phyloP scores from a whole-genome alignment of 2,113 vertebrate genomes.

The Dipodomys ordii region DNA sequence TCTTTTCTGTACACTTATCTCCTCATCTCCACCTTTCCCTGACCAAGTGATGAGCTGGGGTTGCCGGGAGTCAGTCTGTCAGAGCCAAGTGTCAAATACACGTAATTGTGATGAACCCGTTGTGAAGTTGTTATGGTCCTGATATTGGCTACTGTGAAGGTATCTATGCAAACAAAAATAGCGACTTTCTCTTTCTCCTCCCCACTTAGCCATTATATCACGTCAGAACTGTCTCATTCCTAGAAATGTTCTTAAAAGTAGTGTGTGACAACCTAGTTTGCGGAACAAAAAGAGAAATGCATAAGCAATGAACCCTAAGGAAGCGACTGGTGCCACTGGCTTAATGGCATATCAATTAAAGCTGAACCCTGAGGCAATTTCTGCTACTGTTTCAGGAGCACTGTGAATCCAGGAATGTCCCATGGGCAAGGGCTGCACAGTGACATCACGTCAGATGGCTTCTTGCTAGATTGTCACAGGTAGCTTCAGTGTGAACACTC shows the following conservation, averaged over 20 bases:
- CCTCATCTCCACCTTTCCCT: background rate
- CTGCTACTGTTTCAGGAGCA: background rate
- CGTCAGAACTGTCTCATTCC: background rate
- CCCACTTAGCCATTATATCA: background rate
- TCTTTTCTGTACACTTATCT: background rate
- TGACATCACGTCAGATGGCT: accelerated
- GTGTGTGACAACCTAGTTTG: background rate
- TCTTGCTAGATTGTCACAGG: accelerated
- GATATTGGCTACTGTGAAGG: background rate
- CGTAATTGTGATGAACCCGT: background rate
- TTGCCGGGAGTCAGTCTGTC: background rate
- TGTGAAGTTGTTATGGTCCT: background rate
- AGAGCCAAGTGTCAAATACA: background rate
- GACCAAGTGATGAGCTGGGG: background rate
- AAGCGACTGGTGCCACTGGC: constrained; percentile 38
- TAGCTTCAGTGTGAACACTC: background rate
- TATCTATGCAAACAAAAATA: background rate
- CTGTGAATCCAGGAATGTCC: background rate
- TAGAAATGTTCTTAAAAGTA: background rate
- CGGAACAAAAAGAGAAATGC: background rate
- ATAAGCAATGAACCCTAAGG: background rate
- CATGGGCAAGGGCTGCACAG: accelerated
- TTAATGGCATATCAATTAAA: constrained; percentile 15
- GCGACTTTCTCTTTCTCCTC: background rate
- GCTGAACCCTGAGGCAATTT: constrained; percentile 30